phyloP scores from a whole-genome alignment of 2,797 vertebrate genomes.

The Acomys russatus region DNA sequence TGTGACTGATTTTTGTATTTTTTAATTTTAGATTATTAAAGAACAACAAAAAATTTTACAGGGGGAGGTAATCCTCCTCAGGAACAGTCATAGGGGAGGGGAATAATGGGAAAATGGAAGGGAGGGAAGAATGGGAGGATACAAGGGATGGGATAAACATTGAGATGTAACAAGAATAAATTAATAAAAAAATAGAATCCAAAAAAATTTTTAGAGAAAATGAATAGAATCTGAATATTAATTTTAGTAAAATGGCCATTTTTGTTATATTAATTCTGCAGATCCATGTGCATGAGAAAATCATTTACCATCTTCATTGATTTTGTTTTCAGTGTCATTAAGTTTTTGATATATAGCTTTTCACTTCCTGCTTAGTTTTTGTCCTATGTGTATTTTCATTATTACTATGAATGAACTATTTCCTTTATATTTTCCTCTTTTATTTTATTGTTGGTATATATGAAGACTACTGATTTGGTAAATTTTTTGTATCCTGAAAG shows the following conservation, averaged over 20 bases:
- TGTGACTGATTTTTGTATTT: too few species aligned
- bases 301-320: neutral
- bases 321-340: neutral
- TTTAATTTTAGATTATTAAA: too few species aligned
- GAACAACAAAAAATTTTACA: too few species aligned
- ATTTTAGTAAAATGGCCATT: neutral
- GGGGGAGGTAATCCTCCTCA: too few species aligned
- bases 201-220: neutral
- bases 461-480: neutral
- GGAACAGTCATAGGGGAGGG: too few species aligned
- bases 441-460: neutral
- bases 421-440: neutral
- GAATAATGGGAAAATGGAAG: too few species aligned
- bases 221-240: neutral
- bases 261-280: neutral
- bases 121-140: too few species aligned
- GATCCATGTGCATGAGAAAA: neutral
- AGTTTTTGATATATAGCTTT: neutral
- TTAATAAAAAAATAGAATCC: too few species aligned
- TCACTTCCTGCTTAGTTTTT: neutral
- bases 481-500: neutral
- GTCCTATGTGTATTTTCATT: too few species aligned
- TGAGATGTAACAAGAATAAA: too few species aligned
- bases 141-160: too few species aligned
- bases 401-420: neutral